phyloP scores from a whole-genome alignment of 2,113 vertebrate genomes.

The Anoplopoma fimbria region DNA sequence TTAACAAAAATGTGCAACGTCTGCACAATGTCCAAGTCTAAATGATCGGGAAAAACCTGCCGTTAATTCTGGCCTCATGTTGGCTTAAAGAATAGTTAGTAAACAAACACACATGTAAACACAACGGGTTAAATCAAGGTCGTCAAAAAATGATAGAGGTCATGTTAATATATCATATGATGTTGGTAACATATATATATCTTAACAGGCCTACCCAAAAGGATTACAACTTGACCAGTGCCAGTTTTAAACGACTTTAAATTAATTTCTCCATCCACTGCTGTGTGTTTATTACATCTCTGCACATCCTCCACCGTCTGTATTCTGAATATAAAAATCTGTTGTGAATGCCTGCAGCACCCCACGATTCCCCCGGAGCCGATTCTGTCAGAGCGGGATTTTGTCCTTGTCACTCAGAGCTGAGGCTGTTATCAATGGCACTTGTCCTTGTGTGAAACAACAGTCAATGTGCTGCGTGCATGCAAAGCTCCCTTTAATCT shows the following conservation, averaged over 20 bases:
- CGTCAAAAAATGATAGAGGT: not conserved
- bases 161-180: not conserved
- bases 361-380: conserved; percentile 28
- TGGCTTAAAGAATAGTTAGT: too few relatives aligned
- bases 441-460: conserved; percentile 22
- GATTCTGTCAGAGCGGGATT: conserved; percentile 35
- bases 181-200: not conserved
- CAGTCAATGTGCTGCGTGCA: conserved; percentile 17
- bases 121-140: not conserved
- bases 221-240: not conserved
- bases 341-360: conserved; percentile 26
- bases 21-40: too few relatives aligned
- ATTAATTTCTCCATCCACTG: not conserved
- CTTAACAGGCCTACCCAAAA: not conserved
- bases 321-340: conserved; percentile 4
- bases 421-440: not conserved
- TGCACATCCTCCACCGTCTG: conserved; percentile 13
- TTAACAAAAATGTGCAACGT: too few relatives aligned
- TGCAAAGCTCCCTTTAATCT: not conserved
- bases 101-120: not conserved
- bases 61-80: not conserved
- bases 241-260: not conserved
- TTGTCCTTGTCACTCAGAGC: conserved; percentile 29
- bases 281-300: not conserved
- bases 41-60: not conserved